Base-by-base conservation (phyloP, 2,797 vertebrate genomes). In the Tangara arthus region DNA sequence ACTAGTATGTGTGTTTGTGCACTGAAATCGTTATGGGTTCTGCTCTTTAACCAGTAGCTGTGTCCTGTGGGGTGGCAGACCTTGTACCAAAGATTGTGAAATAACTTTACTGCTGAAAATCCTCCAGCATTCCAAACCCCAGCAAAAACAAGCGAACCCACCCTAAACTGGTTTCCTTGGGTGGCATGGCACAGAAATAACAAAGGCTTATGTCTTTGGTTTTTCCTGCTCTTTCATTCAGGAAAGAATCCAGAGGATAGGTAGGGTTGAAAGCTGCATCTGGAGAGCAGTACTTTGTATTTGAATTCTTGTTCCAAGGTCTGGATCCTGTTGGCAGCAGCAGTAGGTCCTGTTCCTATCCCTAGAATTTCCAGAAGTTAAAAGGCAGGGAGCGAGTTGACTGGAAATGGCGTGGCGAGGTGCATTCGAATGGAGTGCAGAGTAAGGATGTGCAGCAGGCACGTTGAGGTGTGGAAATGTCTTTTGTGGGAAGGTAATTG, bases 401-500 rank as follows among this genome's bases (percentile, higher is more conserved):
- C 87, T 92, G 90, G 96, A 91, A 95, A 84, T 0, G 14, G 66
- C 27, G 21, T 3, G 1, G 75, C 86, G 41, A 84, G 8, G 35
- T 26, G 66, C 59, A 8, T 93, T 75, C 18, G 34, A 59, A 41
- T 56, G 35, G 30, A 17, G 61, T 69, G 81, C 50, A 52, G 50
- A 96, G 94, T 70, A 66, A 87, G 94, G 92, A 92, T 41, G 76
- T 94, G 89, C 83, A 57, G 68, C 42, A 49, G 91, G 94, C 93
- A 87, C 27, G 50, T 53, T 88, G 93, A 97, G 96, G 70, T 6
- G 6, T 47, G 95, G 91, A 89, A 35, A 47, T 0, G 52, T 12
- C 39, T 71, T 57, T 60, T 35, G 18, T 53, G 59, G 97, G 89
- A 47, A 95, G 92, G 97, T 97, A 96, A 97, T 97, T 96, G 97